Percentiles rank a stretch among this genome's conserved stretches.
Evolutionary conservation across 2,888 invertebrate genomes (phyloP).

Genomic region (Muscina levida): DNA sequence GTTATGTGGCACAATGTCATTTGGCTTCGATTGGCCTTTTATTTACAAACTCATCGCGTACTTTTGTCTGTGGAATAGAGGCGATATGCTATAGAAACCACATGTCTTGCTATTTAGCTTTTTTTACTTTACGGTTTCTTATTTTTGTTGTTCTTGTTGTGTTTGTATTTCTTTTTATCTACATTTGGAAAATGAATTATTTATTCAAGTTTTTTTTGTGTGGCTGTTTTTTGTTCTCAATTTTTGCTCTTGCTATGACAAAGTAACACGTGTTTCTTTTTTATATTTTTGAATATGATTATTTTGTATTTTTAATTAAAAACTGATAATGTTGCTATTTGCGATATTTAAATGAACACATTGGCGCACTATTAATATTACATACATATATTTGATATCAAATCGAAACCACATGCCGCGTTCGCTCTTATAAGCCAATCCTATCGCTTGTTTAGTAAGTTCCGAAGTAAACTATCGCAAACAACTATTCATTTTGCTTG

Average conservation of each 20-base stretch:
- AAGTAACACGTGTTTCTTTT: constrained; percentile 54
- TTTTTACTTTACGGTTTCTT: constrained; percentile 26
- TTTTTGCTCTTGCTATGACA: constrained; percentile 19
- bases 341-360: no score
- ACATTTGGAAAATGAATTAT: constrained; percentile 46
- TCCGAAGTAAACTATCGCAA: no score
- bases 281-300: constrained; percentile 14
- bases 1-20: constrained; percentile 29
- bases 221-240: background rate
- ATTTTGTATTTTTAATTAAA: constrained; percentile 19
- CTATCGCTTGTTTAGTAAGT: no score
- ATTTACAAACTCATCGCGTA: constrained; percentile 31
- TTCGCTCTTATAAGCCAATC: no score
- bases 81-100: constrained; percentile 46
- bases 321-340: background rate
- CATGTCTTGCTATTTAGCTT: constrained; percentile 41
- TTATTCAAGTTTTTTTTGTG: constrained; percentile 56
- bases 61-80: background rate
- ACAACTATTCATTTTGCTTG: constrained; percentile 54
- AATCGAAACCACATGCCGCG: no score
- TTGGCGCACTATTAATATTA: no score
- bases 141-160: constrained; percentile 32
- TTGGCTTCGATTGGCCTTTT: constrained; percentile 21
- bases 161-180: constrained; percentile 50
- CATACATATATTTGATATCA: no score